Percentiles rank a stretch among this genome's conserved stretches.
Evolutionary conservation across 2,888 invertebrate genomes (phyloP).

Genomic region (Lasioglossum malachurum): DNA sequence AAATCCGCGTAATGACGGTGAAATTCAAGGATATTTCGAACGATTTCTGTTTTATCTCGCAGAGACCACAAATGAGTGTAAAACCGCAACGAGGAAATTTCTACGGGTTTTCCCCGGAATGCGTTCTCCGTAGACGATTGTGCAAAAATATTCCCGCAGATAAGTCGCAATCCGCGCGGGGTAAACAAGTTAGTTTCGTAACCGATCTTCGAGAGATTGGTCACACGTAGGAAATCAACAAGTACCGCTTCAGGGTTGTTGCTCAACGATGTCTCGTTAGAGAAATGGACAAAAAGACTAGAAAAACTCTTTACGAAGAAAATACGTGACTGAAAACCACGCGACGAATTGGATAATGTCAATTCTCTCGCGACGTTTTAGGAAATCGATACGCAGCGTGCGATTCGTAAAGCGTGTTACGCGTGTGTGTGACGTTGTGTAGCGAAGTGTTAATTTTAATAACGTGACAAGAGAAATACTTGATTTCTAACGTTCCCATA

Average conservation of each 20-base stretch:
- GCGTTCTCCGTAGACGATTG: conserved; percentile 23
- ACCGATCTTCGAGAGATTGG: conserved; percentile 57
- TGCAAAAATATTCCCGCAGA: conserved; percentile 24
- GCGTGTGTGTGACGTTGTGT: too few relatives aligned
- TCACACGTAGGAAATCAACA: conserved; percentile 74
- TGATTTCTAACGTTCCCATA: neutral
- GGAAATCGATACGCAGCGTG: too few relatives aligned
- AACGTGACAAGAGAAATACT: neutral
- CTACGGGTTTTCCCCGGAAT: conserved; percentile 18
- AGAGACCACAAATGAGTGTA: neutral
- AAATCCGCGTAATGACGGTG: neutral
- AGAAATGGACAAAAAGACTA: neutral
- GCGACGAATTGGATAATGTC: neutral
- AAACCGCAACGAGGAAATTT: conserved; percentile 6
- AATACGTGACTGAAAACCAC: neutral
- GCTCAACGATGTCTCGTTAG: conserved; percentile 52
- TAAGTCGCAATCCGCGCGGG: conserved; percentile 46
- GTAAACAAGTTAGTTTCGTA: conserved; percentile 62
- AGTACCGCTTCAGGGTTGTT: conserved; percentile 63
- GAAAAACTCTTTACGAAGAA: conserved; percentile 49
- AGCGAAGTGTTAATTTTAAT: too few relatives aligned
- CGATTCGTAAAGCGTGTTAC: too few relatives aligned
- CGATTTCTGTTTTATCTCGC: neutral
- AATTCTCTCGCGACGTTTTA: neutral
- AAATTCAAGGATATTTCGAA: neutral